Conservation (phyloP, 2,797 vertebrate genomes). For the Gephyroberyx darwinii region DNA sequence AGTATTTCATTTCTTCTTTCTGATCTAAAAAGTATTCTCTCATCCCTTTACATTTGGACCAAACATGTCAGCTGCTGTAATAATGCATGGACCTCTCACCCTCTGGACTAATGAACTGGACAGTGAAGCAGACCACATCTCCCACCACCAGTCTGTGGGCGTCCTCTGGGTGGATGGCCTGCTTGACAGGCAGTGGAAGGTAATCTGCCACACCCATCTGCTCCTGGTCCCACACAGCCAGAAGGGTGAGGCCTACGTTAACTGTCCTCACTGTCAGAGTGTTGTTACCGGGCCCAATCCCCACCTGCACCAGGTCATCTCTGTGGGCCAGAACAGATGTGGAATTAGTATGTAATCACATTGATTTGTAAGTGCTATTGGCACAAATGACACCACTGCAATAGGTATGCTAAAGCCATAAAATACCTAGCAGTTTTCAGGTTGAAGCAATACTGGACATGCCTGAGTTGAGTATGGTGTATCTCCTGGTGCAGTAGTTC, state of each 20-base stretch:
- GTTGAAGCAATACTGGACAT: background rate
- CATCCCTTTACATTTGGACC: background rate
- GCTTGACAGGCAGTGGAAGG: conserved; percentile 87
- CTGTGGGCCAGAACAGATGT: conserved; percentile 69
- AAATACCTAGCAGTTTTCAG: too few species aligned
- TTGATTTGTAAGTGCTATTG: background rate
- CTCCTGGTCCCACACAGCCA: conserved; percentile 87
- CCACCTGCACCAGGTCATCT: conserved; percentile 93
- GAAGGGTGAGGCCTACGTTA: conserved; percentile 87
- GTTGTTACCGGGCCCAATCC: conserved; percentile 85
- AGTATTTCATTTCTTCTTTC: too few species aligned
- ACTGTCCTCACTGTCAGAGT: conserved; percentile 87
- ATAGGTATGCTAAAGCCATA: too few species aligned
- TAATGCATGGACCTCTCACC: conserved; percentile 68
- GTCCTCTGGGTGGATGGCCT: conserved; percentile 85
- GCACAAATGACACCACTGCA: background rate
- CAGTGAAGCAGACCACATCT: conserved; percentile 84
- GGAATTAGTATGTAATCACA: background rate
- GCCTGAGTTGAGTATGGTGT: background rate
- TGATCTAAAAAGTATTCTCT: background rate
- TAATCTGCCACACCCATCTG: conserved; percentile 88
- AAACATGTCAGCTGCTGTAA: too few species aligned
- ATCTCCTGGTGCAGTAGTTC: background rate
- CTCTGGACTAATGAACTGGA: conserved; percentile 70
- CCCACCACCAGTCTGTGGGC: conserved; percentile 82